Evolutionary conservation across 1,140 invertebrate species (phyloP), one percentile per base, ranked within the genome.

Genomic region (Aphelenchoides besseyi): DNA sequence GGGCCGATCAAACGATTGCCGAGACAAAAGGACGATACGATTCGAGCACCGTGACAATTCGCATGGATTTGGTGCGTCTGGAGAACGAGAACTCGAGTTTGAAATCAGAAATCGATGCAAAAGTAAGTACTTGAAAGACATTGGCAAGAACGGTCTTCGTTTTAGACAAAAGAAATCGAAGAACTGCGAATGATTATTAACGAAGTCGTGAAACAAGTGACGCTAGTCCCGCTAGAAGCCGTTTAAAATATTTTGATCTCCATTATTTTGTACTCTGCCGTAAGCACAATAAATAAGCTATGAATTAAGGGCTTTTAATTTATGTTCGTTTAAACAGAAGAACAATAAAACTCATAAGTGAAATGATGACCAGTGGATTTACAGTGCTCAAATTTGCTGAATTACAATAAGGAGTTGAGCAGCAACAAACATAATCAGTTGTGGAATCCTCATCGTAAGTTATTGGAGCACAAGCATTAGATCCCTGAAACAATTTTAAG

Each of bases 371-470:
- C 41, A 48, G 41, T 23, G 41, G 41, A 23, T 16, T 48, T 48
- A 48, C 12, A 48, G n/a, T n/a, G n/a, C 41, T 48, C 41, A 23
- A 12, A 23, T 48, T 48, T 48, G 41, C 30, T 16, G 63, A 41
- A 35, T 53, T 53, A 3, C 63, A 37, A 16, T 2, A 36, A n/a
- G 30, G 32, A 16, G 30, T 41, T 26, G 63, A 18, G 30, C 63
- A 66, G 30, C 63, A 66, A 37, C 63, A 66, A 2, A 66, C 63
- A 30, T 41, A 66, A 66, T 66, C 63, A 18, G 63, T 66, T 33
- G 63, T 66, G 12, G 12, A 16, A 32, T 66, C 63, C 32, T 66
- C 63, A 12, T 66, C 63, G 63, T 66, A 66, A 23, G 63, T 66
- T 16, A 66, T 66, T 12, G 16, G 63, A 23, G 63, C 63, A 35